Conservation (phyloP, 2,113 vertebrate genomes). For the Toxotes chatareus region DNA sequence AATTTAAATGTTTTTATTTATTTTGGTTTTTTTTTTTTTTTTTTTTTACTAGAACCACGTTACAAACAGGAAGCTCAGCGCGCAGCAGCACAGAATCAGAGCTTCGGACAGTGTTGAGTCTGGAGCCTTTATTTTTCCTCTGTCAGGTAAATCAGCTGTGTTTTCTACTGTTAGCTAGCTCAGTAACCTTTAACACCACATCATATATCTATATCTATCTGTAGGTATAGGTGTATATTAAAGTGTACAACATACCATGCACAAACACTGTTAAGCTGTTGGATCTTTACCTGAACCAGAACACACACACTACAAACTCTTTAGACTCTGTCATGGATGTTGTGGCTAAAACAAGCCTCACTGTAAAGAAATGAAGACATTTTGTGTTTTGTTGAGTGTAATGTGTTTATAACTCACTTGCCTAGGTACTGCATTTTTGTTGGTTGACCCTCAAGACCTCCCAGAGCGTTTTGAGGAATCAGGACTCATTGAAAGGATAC, state of each 20-base stretch:
- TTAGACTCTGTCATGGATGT: not conserved
- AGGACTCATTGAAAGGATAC: slow-evolving; percentile 79
- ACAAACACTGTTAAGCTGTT: not conserved
- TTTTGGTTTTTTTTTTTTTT: too few species aligned
- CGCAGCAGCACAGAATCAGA: slow-evolving; percentile 88
- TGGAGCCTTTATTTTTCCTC: slow-evolving; percentile 90
- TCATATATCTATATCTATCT: too few species aligned
- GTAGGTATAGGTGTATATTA: too few species aligned
- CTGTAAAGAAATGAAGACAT: not conserved
- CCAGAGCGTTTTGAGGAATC: slow-evolving; percentile 76
- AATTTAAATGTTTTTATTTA: not conserved
- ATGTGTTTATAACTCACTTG: slow-evolving; percentile 28
- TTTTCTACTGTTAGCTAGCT: not conserved
- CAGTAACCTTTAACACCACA: not conserved
- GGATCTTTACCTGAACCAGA: not conserved
- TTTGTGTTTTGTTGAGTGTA: not conserved
- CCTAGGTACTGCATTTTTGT: slow-evolving; percentile 91
- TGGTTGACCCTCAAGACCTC: slow-evolving; percentile 85
- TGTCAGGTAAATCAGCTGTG: slow-evolving; percentile 86
- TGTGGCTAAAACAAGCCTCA: not conserved
- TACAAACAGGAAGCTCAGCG: slow-evolving; percentile 78
- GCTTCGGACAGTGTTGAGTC: slow-evolving; percentile 88
- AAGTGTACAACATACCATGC: too few species aligned
- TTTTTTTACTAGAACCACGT: slow-evolving; percentile 90
- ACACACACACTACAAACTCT: not conserved